Base-by-base conservation (phyloP, 2,888 invertebrate species). In the Boloria euphrosyne region DNA sequence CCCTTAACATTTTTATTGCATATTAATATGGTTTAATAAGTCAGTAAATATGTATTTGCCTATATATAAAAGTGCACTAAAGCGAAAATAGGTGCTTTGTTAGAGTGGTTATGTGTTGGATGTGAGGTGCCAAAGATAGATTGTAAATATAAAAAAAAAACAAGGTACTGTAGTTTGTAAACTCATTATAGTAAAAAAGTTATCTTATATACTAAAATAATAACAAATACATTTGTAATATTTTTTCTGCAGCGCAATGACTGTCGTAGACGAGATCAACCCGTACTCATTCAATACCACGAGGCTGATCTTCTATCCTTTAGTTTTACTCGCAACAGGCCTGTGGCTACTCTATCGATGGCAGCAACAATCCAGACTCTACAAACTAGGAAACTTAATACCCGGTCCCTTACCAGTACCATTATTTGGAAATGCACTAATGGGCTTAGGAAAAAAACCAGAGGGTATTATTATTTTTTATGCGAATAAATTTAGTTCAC, bases 341-440 rank as follows among this genome's bases (percentile, higher is more conserved):
- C 76, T 91, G 10, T 84, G 86, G 80, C 65, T 89, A 3, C 69
- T 89, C 1, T 81, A 92, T 75, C 84, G 89, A 83, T 93, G 92
- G 91, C 92, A 93, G 69, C 87, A 89, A 65, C 90, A 89, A 65
- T 86, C 90, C 0, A 85, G 87, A 31, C 76, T 95, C 75, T 83
- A 92, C 67, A 93, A 94, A 74, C 78, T 96, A 66, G 95, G 95
- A 0, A 93, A 94, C 55, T 94, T 93, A 75, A 82, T 96, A 22
- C 96, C 96, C 0, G 95, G 96, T 61, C 96, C 96, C 0, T 74
- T 85, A 1, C 89, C 93, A 0, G 70, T 94, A 16, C 96, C 96
- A 0, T 49, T 97, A 1, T 75, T 97, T 62, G 97, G 96, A 72
- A 96, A 95, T 76, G 95, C 95, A 0, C 88, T 95, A 14, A 81